Evolutionary conservation across 2,888 invertebrate species (phyloP).

Genomic region (Tenodera sinensis): DNA sequence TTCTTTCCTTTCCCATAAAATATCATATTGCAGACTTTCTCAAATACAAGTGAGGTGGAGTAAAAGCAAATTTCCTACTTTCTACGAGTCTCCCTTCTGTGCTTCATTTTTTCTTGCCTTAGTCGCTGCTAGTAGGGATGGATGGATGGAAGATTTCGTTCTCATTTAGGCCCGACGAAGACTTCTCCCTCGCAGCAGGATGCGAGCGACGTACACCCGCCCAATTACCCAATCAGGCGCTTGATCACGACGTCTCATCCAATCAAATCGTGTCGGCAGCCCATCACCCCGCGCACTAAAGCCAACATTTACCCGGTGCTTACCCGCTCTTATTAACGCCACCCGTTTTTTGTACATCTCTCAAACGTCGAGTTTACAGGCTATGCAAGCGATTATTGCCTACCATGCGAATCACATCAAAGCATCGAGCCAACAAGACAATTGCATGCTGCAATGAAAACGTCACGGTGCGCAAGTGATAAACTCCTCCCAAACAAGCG

Average conservation of each 20-base stretch:
- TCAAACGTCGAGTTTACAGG: neutral
- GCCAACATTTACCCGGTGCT: neutral
- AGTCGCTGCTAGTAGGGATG: neutral
- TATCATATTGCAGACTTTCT: neutral
- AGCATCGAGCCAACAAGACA: neutral
- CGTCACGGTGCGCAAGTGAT: too few species aligned
- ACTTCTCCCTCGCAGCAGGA: neutral
- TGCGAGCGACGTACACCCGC: neutral
- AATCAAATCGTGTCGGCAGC: neutral
- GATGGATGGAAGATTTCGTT: neutral
- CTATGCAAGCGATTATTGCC: neutral
- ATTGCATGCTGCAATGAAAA: neutral
- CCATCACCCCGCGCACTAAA: neutral
- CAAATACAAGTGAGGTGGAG: too few species aligned
- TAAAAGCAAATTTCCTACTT: neutral
- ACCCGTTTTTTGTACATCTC: neutral
- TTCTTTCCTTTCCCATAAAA: neutral
- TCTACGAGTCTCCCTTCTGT: neutral
- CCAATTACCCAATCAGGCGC: slow-evolving; percentile 15
- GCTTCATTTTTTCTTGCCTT: neutral
- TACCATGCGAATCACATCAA: neutral
- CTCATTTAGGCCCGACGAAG: neutral
- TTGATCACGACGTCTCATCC: slow-evolving; percentile 5
- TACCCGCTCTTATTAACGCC: neutral
- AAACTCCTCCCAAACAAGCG: too few species aligned